phyloP scores from a whole-genome alignment of 2,888 invertebrate genomes.

The Agrenia bidenticulata region DNA sequence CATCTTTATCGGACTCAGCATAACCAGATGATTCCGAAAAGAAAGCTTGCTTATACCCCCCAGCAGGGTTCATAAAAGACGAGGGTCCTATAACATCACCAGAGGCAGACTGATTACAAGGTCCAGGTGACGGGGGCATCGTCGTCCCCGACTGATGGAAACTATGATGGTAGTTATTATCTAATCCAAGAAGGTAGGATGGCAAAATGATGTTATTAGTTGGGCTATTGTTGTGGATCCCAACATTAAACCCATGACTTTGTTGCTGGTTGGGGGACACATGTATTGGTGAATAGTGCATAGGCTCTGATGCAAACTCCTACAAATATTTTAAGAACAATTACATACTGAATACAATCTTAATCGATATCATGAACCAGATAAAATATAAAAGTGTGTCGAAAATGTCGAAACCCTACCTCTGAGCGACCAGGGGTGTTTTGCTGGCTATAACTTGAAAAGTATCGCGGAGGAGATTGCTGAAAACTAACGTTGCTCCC shows the following conservation, averaged over 20 bases:
- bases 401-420: neutral
- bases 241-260: neutral
- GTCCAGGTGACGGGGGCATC: slow-evolving; percentile 16
- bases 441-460: neutral
- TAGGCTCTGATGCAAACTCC: slow-evolving; percentile 22
- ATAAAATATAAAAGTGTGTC: neutral
- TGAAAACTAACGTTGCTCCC: neutral
- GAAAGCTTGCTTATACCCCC: slow-evolving; percentile 1
- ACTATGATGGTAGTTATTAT: slow-evolving; percentile 6
- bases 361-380: neutral
- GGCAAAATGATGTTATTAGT: slow-evolving; percentile 13
- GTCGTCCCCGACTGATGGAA: slow-evolving; percentile 6
- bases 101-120: slow-evolving; percentile 15
- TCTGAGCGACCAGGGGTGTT: neutral
- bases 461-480: neutral
- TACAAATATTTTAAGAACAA: neutral
- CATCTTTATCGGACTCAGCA: neutral
- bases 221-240: neutral
- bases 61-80: neutral
- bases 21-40: neutral
- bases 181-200: slow-evolving; percentile 25
- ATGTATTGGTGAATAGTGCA: slow-evolving; percentile 27
- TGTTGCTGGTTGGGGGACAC: slow-evolving; percentile 9
- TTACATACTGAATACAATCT: neutral
- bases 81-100: slow-evolving; percentile 15